Evolutionary conservation across 2,113 vertebrate species (phyloP).

Genomic region (Eupsittula cactorum): DNA sequence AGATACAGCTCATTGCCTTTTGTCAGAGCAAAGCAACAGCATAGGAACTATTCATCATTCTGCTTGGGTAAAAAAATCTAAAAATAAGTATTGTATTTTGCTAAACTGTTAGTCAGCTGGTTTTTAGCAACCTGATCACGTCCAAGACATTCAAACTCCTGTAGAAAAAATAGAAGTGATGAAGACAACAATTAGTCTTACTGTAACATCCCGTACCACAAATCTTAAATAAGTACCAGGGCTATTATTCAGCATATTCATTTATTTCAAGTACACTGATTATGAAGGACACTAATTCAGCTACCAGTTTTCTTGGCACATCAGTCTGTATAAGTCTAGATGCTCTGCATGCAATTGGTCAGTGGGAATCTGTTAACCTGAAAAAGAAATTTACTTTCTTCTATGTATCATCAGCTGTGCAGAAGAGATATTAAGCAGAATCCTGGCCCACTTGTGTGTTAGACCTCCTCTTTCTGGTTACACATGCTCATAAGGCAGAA

Average conservation of each 20-base stretch:
- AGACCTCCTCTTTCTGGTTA: background rate
- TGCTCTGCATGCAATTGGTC: background rate
- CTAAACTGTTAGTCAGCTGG: slow-evolving; percentile 20
- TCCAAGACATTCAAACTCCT: slow-evolving; percentile 30
- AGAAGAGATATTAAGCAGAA: background rate
- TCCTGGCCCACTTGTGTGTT: background rate
- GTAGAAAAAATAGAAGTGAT: background rate
- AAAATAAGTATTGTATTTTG: slow-evolving; percentile 51
- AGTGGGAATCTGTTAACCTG: background rate
- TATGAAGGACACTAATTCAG: slow-evolving; percentile 7
- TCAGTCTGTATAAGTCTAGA: background rate
- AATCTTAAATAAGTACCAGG: background rate
- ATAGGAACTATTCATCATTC: slow-evolving; percentile 38
- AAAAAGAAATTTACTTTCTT: background rate
- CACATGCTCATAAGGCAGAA: background rate
- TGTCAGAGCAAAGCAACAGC: slow-evolving; percentile 7
- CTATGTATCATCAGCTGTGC: background rate
- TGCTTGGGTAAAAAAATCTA: background rate
- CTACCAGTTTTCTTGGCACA: background rate
- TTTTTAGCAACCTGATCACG: slow-evolving; percentile 30
- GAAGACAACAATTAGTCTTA: slow-evolving; percentile 1
- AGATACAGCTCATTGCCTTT: slow-evolving; percentile 40
- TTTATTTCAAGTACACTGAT: slow-evolving; percentile 17
- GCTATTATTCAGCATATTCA: background rate
- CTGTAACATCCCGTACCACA: slow-evolving; percentile 8